Conservation (phyloP, 2,888 invertebrate species). For the Gastrophysa polygoni region DNA sequence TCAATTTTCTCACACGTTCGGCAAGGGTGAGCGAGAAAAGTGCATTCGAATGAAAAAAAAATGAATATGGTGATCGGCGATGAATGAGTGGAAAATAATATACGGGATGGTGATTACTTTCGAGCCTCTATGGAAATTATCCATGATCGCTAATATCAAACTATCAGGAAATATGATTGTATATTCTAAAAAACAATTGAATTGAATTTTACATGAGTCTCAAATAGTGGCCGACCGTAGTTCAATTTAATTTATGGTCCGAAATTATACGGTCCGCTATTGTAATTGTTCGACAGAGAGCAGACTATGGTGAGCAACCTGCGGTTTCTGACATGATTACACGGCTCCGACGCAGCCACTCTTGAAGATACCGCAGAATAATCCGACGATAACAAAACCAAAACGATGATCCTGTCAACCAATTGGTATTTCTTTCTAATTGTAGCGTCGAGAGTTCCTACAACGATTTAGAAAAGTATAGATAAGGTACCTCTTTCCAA, state of each 20-base stretch:
- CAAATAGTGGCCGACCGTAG: conserved; percentile 44
- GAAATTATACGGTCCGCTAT: conserved; percentile 57
- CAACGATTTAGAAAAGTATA: too few species aligned
- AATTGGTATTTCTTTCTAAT: too few species aligned
- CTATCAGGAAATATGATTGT: conserved; percentile 39
- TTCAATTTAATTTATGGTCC: conserved; percentile 58
- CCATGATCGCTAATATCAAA: conserved; percentile 37
- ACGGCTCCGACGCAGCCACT: conserved; percentile 27
- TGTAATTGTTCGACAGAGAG: conserved; percentile 54
- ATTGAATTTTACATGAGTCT: conserved; percentile 41
- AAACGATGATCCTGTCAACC: conserved; percentile 14
- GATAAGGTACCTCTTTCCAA: too few species aligned
- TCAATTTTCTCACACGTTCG: background rate
- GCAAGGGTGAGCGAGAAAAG: conserved; percentile 1
- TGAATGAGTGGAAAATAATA: conserved; percentile 24
- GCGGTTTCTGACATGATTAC: conserved; percentile 45
- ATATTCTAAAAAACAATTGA: conserved; percentile 39
- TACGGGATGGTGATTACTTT: conserved; percentile 33
- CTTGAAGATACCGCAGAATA: background rate
- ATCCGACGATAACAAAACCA: conserved; percentile 6
- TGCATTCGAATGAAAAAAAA: conserved; percentile 9
- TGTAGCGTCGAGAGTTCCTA: too few species aligned
- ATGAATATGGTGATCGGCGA: conserved; percentile 7
- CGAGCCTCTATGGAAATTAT: conserved; percentile 33
- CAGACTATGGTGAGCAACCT: conserved; percentile 41